A percentile compares a stretch with the other conserved stretches of the same genome.
phyloP scores from a whole-genome alignment of 2,797 vertebrate species.

The Bovichtus diacanthus region DNA sequence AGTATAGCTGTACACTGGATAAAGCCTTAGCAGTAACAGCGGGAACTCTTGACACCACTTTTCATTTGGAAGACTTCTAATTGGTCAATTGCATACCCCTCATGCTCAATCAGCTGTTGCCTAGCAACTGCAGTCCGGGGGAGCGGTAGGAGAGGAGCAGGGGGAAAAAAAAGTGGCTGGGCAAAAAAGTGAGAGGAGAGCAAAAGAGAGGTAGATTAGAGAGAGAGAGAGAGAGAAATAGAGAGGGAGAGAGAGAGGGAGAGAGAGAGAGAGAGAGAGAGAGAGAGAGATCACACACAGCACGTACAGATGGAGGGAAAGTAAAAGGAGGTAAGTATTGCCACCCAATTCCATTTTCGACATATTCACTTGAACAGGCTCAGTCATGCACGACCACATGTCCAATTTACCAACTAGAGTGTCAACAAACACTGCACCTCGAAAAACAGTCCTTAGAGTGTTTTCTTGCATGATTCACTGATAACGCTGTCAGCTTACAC shows the following conservation, averaged over 20 bases:
- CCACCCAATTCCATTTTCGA: constrained; percentile 63
- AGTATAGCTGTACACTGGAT: constrained; percentile 10
- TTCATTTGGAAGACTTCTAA: constrained; percentile 82
- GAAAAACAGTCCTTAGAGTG: constrained; percentile 57
- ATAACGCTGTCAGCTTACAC: constrained; percentile 59
- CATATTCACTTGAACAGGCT: constrained; percentile 69
- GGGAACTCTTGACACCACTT: constrained; percentile 75
- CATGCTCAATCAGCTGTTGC: constrained; percentile 83
- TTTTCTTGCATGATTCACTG: constrained; percentile 54
- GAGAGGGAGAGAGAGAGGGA: neutral
- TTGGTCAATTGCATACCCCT: constrained; percentile 83
- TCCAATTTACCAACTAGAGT: constrained; percentile 73
- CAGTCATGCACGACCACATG: constrained; percentile 71
- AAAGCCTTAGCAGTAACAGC: constrained; percentile 49
- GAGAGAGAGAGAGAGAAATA: constrained; percentile 12
- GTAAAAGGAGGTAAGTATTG: constrained; percentile 57
- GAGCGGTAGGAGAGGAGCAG: constrained; percentile 44
- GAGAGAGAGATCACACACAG: constrained; percentile 36
- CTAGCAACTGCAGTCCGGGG: constrained; percentile 79
- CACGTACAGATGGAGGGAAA: constrained; percentile 40
- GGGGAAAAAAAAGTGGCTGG: neutral
- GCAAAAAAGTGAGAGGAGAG: constrained; percentile 53
- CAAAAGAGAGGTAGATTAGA: constrained; percentile 54
- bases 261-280: neutral
- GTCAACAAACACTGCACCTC: constrained; percentile 73